A percentile compares a stretch with the other conserved stretches of the same genome.
Evolutionary conservation across 2,797 vertebrate species (phyloP).

Genomic region (Carcharodon carcharias): DNA sequence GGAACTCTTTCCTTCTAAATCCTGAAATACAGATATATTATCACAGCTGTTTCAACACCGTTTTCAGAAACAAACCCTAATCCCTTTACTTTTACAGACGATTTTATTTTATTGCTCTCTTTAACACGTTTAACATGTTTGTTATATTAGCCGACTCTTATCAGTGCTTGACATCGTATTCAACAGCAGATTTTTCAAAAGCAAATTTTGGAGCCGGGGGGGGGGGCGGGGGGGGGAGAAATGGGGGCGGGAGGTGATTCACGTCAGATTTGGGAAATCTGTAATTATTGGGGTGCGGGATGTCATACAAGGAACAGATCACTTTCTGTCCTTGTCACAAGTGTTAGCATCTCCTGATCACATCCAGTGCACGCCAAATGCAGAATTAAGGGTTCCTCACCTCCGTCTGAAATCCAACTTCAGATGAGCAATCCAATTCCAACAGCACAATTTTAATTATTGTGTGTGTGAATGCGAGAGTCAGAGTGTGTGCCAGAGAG

Average conservation of each 20-base stretch:
- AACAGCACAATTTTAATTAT: not conserved
- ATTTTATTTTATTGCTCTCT: not conserved
- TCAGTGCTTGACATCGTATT: not conserved
- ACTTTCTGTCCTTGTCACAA: not conserved
- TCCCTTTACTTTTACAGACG: not conserved
- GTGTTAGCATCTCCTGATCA: not conserved
- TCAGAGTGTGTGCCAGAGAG: no score
- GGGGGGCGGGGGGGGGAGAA: no score
- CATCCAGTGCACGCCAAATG: not conserved
- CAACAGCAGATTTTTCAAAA: not conserved
- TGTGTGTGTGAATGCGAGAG: no score
- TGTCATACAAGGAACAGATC: not conserved
- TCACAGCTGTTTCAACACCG: not conserved
- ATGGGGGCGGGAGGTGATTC: not conserved
- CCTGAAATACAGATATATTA: slow-evolving; percentile 55
- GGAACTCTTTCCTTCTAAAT: slow-evolving; percentile 90
- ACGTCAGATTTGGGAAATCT: not conserved
- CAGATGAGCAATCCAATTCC: not conserved
- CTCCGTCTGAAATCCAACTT: not conserved
- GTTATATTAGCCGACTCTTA: not conserved
- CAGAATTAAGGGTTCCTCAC: not conserved
- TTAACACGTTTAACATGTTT: not conserved
- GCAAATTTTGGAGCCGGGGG: no score
- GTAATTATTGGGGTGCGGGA: not conserved
- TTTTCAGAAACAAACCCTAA: not conserved